Base-by-base conservation (phyloP, 2,888 invertebrate genomes). In the Heliconius charithonia region DNA sequence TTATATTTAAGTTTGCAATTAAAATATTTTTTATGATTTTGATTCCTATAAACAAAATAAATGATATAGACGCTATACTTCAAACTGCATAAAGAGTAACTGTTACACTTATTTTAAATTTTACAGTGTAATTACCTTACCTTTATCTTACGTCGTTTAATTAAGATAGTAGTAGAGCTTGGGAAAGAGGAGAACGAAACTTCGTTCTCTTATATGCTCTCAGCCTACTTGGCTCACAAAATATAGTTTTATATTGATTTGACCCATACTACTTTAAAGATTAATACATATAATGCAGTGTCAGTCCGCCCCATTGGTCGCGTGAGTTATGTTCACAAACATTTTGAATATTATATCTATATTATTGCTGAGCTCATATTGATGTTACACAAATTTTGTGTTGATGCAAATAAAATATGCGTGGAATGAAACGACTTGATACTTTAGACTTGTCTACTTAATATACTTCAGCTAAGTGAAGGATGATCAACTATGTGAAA, bases 311-410 rank as follows among this genome's bases (percentile, higher is more conserved):
- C 82, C 82, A 82, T 84, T 81, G 83, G 77, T 37, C 82, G 65
- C 72, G 67, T 83, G 84, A 85, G 83, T 83, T 83, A 83, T 83
- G 82, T 84, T 75, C 82, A 79, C 81, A 84, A 84, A 83, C 84
- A 86, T 83, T 85, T 82, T 84, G 83, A 84, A 81, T 83, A 80
- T 66, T 77, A 75, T 77, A 75, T 71, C 80, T 65, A 80, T 82
- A 82, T 82, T 83, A 81, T 83, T 82, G 51, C 75, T 59, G 32
- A 9, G 32, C 71, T 81, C 79, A 82, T 83, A 83, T 83, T 79
- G 71, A 80, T 81, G 76, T 72, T 9, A 27, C 51, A n/a, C n/a
- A 59, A 59, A 72, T 32, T 59, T 72, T 59, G 72, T 72, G 72
- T 72, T 59, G 16, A 32, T 72, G 59, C 59, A 72, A 77, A 72